A percentile compares a stretch with the other conserved stretches of the same genome.
Evolutionary conservation across 2,888 invertebrate genomes (phyloP).

Genomic region (Pollenia angustigena): DNA sequence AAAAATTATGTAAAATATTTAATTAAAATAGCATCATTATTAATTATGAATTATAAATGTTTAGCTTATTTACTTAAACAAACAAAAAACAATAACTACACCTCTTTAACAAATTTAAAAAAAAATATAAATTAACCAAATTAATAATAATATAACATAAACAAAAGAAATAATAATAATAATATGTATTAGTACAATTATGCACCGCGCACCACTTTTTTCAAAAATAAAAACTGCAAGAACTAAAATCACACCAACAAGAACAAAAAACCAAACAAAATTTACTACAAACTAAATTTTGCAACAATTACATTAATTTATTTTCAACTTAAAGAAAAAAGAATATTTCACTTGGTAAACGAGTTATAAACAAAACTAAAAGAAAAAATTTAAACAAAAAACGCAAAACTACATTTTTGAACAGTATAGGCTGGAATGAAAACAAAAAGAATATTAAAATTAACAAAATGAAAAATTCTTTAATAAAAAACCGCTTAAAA

Average conservation of each 20-base stretch:
- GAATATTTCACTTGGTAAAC: slow-evolving; percentile 79
- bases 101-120: slow-evolving; percentile 44
- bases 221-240: slow-evolving; percentile 49
- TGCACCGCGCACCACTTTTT: slow-evolving; percentile 75
- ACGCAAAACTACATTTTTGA: slow-evolving; percentile 70
- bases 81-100: slow-evolving; percentile 30
- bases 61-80: slow-evolving; percentile 56
- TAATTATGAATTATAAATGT: slow-evolving; percentile 60
- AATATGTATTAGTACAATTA: slow-evolving; percentile 75
- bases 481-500: slow-evolving; percentile 74
- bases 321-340: slow-evolving; percentile 53
- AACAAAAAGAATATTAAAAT: slow-evolving; percentile 62
- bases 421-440: slow-evolving; percentile 60
- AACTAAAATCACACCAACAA: slow-evolving; percentile 59
- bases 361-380: slow-evolving; percentile 79
- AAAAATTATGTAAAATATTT: slow-evolving; percentile 22
- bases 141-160: slow-evolving; percentile 29
- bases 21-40: slow-evolving; percentile 32
- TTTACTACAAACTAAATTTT: slow-evolving; percentile 48
- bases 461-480: slow-evolving; percentile 53
- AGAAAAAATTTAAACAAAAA: slow-evolving; percentile 72
- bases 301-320: slow-evolving; percentile 57
- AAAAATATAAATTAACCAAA: slow-evolving; percentile 52
- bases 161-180: slow-evolving; percentile 20
- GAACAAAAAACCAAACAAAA: slow-evolving; percentile 42